These are phyloP conservation scores for Brachirus orientalis DNA, from an alignment of 2,113 vertebrate species.

Conservation along the genomic window DNA sequence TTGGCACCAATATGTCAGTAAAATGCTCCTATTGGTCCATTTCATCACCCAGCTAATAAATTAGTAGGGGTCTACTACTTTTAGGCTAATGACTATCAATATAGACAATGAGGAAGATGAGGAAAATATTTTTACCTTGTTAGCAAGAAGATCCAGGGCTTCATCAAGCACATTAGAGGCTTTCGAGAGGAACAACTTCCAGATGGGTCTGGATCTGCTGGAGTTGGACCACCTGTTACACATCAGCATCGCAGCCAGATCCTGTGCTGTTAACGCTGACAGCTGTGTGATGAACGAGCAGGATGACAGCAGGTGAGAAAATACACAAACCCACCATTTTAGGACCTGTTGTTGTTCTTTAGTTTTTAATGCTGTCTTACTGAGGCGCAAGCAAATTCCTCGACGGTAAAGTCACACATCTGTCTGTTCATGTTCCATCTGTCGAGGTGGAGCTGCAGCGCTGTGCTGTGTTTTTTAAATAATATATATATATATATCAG, in stretches of 20 bases:
- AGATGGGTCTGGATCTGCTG: slow-evolving; percentile 41
- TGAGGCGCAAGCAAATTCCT: slow-evolving; percentile 72
- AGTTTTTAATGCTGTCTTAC: slow-evolving; percentile 41
- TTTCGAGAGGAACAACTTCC: slow-evolving; percentile 74
- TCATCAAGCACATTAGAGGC: slow-evolving; percentile 54
- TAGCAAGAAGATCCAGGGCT: slow-evolving; percentile 63
- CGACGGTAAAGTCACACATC: slow-evolving; percentile 65
- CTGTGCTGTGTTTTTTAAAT: slow-evolving; percentile 58
- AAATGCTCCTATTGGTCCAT: too few species aligned
- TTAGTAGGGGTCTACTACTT: too few species aligned
- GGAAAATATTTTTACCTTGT: slow-evolving; percentile 53
- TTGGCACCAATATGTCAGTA: too few species aligned
- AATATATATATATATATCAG: background rate
- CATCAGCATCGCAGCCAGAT: slow-evolving; percentile 40
- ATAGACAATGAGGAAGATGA: too few species aligned
- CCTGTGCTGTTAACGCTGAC: slow-evolving; percentile 25
- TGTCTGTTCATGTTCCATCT: background rate
- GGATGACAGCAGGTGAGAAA: slow-evolving; percentile 1
- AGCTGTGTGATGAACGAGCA: slow-evolving; percentile 37
- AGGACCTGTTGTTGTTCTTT: background rate
- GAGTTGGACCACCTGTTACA: slow-evolving; percentile 43
- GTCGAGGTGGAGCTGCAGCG: slow-evolving; percentile 42
- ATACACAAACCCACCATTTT: background rate
- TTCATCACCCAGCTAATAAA: too few species aligned
- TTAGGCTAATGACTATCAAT: too few species aligned